These are phyloP conservation scores for Acrobasis repandana DNA, from an alignment of 2,888 invertebrate genomes.

Conservation along the genomic window DNA sequence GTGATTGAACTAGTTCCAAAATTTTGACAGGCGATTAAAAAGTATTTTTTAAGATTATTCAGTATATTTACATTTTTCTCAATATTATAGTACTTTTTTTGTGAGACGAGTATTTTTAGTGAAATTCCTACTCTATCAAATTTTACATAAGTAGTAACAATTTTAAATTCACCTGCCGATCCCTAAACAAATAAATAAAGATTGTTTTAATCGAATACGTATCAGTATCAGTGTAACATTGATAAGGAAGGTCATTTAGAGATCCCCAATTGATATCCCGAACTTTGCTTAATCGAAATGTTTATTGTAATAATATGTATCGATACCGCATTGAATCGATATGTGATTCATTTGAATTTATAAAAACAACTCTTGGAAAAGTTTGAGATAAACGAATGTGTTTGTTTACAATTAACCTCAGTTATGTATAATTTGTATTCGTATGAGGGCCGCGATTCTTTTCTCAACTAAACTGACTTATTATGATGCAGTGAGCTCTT, in stretches of 20 bases:
- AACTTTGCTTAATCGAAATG: slow-evolving; percentile 7
- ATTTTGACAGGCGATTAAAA: too few species aligned
- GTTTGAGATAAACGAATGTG: slow-evolving; percentile 2
- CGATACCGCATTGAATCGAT: slow-evolving; percentile 16
- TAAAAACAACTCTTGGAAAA: slow-evolving; percentile 11
- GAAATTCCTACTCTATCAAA: neutral
- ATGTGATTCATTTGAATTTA: slow-evolving; percentile 8
- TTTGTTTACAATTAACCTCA: slow-evolving; percentile 12
- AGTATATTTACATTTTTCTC: too few species aligned
- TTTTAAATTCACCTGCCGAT: neutral
- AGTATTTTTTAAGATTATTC: too few species aligned
- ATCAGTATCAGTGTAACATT: neutral
- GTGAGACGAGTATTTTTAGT: neutral
- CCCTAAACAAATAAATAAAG: neutral
- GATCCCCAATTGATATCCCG: slow-evolving; percentile 1
- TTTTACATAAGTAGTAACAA: neutral
- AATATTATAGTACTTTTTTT: too few species aligned
- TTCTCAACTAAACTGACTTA: neutral
- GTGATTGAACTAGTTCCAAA: too few species aligned
- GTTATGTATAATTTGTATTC: neutral
- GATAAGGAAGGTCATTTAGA: neutral
- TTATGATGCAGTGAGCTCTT: too few species aligned
- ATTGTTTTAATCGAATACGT: slow-evolving; percentile 2
- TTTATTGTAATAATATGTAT: slow-evolving; percentile 21
- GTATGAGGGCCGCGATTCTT: neutral